phyloP scores from a whole-genome alignment of 2,888 invertebrate genomes.

The Drosophila nr. perissopoda region DNA sequence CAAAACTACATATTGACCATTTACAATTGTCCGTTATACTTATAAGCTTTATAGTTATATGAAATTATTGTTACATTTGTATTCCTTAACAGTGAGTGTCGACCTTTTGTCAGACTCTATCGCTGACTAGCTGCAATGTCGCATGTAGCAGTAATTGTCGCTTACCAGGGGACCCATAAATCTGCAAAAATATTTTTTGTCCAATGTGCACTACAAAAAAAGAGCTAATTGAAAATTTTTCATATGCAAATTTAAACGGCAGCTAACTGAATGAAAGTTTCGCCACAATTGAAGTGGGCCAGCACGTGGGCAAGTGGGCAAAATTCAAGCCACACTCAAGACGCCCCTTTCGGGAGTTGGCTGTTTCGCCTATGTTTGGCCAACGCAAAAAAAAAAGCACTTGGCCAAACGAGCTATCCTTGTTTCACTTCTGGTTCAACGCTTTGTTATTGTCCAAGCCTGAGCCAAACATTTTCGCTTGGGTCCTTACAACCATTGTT shows the following conservation, averaged over 20 bases:
- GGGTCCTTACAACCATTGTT: constrained; percentile 25
- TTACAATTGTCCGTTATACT: neutral
- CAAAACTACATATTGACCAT: neutral
- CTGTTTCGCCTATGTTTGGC: constrained; percentile 4
- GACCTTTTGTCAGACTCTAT: constrained; percentile 3
- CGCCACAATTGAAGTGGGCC: constrained; percentile 7
- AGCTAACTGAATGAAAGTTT: neutral
- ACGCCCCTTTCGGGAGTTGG: neutral
- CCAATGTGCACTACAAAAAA: constrained; percentile 19
- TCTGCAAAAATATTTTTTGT: constrained; percentile 15
- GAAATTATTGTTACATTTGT: neutral
- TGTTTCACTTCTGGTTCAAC: constrained; percentile 17
- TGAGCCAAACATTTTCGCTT: constrained; percentile 52
- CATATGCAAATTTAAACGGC: constrained; percentile 66
- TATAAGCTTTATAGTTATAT: neutral
- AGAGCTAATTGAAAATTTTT: constrained; percentile 66
- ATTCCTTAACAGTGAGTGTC: constrained; percentile 2
- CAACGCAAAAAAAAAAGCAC: neutral
- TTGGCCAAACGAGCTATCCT: constrained; percentile 28
- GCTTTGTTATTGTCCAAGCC: constrained; percentile 24
- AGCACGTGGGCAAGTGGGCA: constrained; percentile 5
- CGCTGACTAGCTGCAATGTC: constrained; percentile 9
- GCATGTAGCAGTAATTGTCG: constrained; percentile 27
- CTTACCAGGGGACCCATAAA: constrained; percentile 19
- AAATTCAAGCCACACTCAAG: constrained; percentile 4